These are phyloP conservation scores for Hippocampus guttulatus DNA, from an alignment of 2,113 vertebrate species.

Conservation along the genomic window DNA sequence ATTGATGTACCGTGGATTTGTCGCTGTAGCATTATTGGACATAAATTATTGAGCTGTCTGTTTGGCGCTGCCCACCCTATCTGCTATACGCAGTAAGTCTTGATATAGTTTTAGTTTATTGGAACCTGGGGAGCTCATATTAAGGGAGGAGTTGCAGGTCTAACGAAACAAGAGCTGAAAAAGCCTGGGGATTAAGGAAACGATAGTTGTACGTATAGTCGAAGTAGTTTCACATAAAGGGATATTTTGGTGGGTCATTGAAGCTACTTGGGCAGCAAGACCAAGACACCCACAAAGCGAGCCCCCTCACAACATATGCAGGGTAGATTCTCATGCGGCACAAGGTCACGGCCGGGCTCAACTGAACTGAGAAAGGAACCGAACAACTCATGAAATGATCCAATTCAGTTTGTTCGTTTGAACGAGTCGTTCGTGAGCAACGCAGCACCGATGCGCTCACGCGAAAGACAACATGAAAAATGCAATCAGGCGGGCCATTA, in stretches of 20 bases:
- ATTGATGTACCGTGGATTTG: not conserved
- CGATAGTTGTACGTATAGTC: not conserved
- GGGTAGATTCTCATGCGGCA: not conserved
- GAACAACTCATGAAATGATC: not conserved
- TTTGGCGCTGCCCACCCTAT: not conserved
- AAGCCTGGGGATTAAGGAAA: not conserved
- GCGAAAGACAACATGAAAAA: too few relatives aligned
- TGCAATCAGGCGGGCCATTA: not conserved
- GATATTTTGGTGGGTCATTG: too few relatives aligned
- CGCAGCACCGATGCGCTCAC: not conserved
- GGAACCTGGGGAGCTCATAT: not conserved
- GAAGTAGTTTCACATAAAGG: not conserved
- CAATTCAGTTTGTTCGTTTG: not conserved
- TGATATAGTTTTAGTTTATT: not conserved
- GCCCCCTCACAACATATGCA: not conserved
- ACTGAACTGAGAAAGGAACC: not conserved
- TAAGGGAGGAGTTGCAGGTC: not conserved
- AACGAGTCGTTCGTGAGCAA: not conserved
- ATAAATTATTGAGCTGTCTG: not conserved
- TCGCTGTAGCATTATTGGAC: not conserved
- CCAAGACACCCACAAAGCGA: too few relatives aligned
- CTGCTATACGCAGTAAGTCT: not conserved
- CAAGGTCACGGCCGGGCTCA: not conserved
- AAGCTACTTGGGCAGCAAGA: too few relatives aligned
- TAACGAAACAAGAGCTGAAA: not conserved